Base-by-base conservation (phyloP, 2,797 vertebrate species). In the Falco cherrug region DNA sequence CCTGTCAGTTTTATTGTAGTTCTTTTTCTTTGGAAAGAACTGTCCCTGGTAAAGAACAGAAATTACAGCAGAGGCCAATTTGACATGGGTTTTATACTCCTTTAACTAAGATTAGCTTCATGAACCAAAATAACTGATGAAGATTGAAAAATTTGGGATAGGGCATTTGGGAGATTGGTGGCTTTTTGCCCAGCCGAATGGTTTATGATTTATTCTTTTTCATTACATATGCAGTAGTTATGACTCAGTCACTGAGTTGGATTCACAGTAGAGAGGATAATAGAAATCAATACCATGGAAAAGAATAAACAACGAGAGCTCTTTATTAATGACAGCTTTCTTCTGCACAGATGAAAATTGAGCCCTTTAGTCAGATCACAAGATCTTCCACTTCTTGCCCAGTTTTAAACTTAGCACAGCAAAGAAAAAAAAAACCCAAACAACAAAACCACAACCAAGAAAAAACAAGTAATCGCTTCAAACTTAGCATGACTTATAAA, bases 151-250 rank as follows among this genome's bases (percentile, higher is more conserved):
- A 70, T 5, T 48, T 67, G 16, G 28, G 21, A 73, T 75, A 70
- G 22, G 61, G 28, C 59, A 37, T 93, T 91, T 90, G 79, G 56
- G 65, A 93, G 13, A 81, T 53, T 39, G 33, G 54, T 90, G 87
- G 79, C 50, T 86, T 94, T 90, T 93, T 91, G 68, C 61, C 17
- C 24, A 60, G 24, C 9, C 39, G 71, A 48, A 41, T 82, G 59
- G 79, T 94, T 97, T 93, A 76, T 84, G 29, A 89, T 51, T 91
- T 93, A 59, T 50, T 84, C 77, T 87, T 94, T 95, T 84, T 93
- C 63, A 56, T 90, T 87, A 53, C 25, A 33, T 76, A 64, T 80
- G 37, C 82, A 63, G 56, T 86, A 87, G 82, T 48, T 91, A 81
- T 51, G 67, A 89, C 56, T 94, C 50, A 61, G 53, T 76, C 77